Conservation (phyloP, 2,888 invertebrate species). For the Sussaba pulchella region DNA sequence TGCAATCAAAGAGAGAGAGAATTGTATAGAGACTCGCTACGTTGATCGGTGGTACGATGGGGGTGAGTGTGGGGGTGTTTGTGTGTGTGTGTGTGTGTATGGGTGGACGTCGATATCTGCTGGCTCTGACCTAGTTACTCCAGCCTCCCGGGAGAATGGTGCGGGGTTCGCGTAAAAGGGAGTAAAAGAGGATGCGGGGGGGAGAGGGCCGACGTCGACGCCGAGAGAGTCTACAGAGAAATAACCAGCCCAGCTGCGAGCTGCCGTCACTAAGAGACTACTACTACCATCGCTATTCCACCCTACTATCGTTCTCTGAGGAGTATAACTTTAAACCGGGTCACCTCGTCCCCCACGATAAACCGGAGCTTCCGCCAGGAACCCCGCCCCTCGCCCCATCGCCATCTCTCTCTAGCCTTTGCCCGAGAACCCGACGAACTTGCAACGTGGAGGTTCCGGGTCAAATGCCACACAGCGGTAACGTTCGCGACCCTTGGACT, state of each 20-base stretch:
- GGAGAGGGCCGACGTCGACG: slow-evolving; percentile 15
- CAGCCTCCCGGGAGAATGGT: slow-evolving; percentile 76
- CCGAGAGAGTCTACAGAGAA: slow-evolving; percentile 1
- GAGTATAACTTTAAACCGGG: slow-evolving; percentile 58
- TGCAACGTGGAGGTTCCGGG: slow-evolving; percentile 34
- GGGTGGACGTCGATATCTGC: slow-evolving; percentile 75
- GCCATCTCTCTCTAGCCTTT: background rate
- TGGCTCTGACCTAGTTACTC: slow-evolving; percentile 77
- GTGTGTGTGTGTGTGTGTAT: slow-evolving; percentile 61
- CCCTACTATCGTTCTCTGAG: slow-evolving; percentile 28
- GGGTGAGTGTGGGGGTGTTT: slow-evolving; percentile 62
- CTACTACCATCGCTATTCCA: slow-evolving; percentile 11
- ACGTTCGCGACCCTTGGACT: slow-evolving; percentile 15
- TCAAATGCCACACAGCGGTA: slow-evolving; percentile 28
- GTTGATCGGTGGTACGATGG: slow-evolving; percentile 28
- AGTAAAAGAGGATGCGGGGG: slow-evolving; percentile 17
- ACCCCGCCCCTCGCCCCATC: background rate
- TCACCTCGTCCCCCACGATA: slow-evolving; percentile 29
- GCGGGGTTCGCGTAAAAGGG: slow-evolving; percentile 42
- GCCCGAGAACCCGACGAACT: slow-evolving; percentile 38
- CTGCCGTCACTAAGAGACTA: slow-evolving; percentile 2
- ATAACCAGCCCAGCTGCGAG: slow-evolving; percentile 4
- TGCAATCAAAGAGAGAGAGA: slow-evolving; percentile 15
- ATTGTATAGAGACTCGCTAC: background rate
- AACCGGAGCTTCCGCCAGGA: slow-evolving; percentile 1